Evolutionary conservation across 2,888 invertebrate genomes (phyloP), one percentile per base, ranked within the genome.

Genomic region (Mystacides longicornis): DNA sequence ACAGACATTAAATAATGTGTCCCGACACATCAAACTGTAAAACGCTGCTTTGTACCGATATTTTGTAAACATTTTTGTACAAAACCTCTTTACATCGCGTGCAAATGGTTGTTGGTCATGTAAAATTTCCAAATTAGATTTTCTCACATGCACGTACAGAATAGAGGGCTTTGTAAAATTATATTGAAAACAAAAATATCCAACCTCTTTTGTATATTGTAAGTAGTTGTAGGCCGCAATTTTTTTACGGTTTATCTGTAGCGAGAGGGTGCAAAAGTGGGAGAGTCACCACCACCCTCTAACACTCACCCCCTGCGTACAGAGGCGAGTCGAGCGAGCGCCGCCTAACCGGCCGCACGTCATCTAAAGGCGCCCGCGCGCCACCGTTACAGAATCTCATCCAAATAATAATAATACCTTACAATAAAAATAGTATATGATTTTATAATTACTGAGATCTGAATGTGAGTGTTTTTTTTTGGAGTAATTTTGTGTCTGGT

Each of bases 261-360:
- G 37, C 16, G 16, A 37, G 37, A 14, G 37, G 37, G 37, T n/a
- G 14, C 27, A 27, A 27, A 11, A 7, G n/a, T 14, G 37, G 37
- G 4, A n/a, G 37, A n/a, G 18, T 23, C 21, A 19, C 52, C 19
- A 27, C 31, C 19, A 21, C 16, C 21, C 22, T 21, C 18, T 23
- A 48, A 23, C 21, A n/a, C 46, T 16, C 23, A 14, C 51, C 49
- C 27, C 14, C 31, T 11, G 43, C 37, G 18, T 47, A 14, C 21
- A 27, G 9, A 21, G 47, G 52, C 33, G 56, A 56, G 56, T 56
- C 52, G 56, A 56, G 56, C 56, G 56, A 56, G 52, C 52, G 56
- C 56, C 56, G 52, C 56, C 56, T 43, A 43, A 52, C 49, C 49
- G 56, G 56, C 56, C 49, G 52, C 56, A 56, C 56, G 56, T 56